Evolutionary conservation across 2,888 invertebrate genomes (phyloP), one percentile per base, ranked within the genome.

Genomic region (Oxytorus armatus): DNA sequence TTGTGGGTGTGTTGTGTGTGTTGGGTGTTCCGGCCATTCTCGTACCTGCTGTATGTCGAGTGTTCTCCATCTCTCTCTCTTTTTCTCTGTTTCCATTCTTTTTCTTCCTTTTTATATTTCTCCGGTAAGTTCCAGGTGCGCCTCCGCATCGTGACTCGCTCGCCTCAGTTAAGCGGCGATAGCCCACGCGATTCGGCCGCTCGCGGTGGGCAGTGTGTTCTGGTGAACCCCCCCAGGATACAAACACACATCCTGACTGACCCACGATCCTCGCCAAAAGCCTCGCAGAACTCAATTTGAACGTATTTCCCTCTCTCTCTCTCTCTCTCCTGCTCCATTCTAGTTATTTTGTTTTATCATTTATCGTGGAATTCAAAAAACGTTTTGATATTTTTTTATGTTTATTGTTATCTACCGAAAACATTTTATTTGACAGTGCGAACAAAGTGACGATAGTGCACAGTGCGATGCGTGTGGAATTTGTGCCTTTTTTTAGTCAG

Each of bases 81-180:
- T 3, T 55, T 10, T 25, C 42, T 55, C 55, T 55, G 14, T 55
- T 5, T 36, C 21, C 53, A 23, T 68, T 10, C 11, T 10, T 55
- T 29, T 44, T 53, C 11, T 1, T 21, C 55, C 33, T 33, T 53
- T 55, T 74, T 21, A 18, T 14, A 49, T 51, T 16, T 39, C 73
- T 77, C 57, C 25, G 69, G 63, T 16, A 77, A 66, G 44, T 80
- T 85, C 85, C 87, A 88, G 89, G 87, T 88, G 87, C 86, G 87
- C 86, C 87, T 80, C 83, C 86, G 76, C 79, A 80, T 77, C 83
- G 82, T 75, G 80, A 81, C 83, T 83, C 78, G 83, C 82, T 84
- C 78, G 72, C 39, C 61, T 87, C 86, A 85, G 88, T 88, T 86
- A 82, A 85, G 82, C 84, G 79, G 88, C 84, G 85, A 61, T 77